Evolutionary conservation across 2,888 invertebrate genomes (phyloP).

Genomic region (Euplagia quadripunctaria): DNA sequence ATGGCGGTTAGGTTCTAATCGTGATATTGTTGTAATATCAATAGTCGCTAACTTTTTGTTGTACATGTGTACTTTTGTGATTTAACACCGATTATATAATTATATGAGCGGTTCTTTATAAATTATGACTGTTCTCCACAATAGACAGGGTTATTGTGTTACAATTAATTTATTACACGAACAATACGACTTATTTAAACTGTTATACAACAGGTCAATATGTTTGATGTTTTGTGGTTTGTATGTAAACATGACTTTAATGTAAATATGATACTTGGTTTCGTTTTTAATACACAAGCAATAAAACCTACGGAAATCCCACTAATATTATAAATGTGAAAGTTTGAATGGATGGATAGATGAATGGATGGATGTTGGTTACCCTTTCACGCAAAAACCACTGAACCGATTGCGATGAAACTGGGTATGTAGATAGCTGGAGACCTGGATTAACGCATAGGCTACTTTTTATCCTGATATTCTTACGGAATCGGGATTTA

Average conservation of each 20-base stretch:
- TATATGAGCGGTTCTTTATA: slow-evolving; percentile 70
- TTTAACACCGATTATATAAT: slow-evolving; percentile 78
- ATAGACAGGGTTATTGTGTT: slow-evolving; percentile 42
- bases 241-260: not conserved
- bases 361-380: no score
- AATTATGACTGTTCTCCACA: slow-evolving; percentile 50
- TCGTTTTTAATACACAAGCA: not conserved
- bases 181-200: slow-evolving; percentile 39
- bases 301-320: not conserved
- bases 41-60: slow-evolving; percentile 84
- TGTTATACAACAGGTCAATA: slow-evolving; percentile 30
- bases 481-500: no score
- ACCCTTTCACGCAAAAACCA: no score
- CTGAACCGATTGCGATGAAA: no score
- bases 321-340: no score
- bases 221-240: slow-evolving; percentile 1
- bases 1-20: slow-evolving; percentile 80
- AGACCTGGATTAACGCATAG: no score
- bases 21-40: slow-evolving; percentile 85
- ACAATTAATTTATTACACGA: slow-evolving; percentile 45
- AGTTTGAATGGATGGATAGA: no score
- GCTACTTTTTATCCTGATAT: no score
- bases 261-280: not conserved
- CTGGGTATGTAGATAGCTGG: no score
- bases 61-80: slow-evolving; percentile 78